Evolutionary conservation across 1,140 invertebrate species (phyloP).

Genomic region (Caenorhabditis brenneri): DNA sequence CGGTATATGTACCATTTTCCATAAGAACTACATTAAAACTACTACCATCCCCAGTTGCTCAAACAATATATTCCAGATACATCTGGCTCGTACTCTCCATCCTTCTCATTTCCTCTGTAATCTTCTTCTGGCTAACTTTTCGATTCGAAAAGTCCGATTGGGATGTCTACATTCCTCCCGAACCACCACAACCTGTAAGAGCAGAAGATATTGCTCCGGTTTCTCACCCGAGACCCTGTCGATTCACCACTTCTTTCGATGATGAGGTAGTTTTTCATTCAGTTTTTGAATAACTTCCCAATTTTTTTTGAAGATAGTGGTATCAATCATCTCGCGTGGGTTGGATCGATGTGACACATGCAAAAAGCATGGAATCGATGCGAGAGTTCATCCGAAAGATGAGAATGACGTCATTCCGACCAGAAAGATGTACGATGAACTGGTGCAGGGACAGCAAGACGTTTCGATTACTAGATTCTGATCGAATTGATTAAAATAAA

Average conservation of each 20-base stretch:
- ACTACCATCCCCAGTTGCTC: no score
- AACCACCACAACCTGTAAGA: neutral
- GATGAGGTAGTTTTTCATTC: neutral
- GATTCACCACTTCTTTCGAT: neutral
- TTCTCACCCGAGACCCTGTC: neutral
- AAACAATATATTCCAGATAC: no score
- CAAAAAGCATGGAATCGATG: constrained; percentile 13
- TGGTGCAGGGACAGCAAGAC: neutral
- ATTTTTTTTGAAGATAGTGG: constrained; percentile 12
- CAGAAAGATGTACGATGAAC: neutral
- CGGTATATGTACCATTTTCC: no score
- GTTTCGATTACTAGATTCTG: neutral
- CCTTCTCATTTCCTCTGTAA: neutral
- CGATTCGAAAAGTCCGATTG: constrained; percentile 7
- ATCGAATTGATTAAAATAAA: neutral
- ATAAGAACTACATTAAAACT: no score
- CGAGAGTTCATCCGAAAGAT: neutral
- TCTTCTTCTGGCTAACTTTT: neutral
- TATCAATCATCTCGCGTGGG: neutral
- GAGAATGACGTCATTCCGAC: neutral
- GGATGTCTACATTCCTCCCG: neutral
- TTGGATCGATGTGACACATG: constrained; percentile 21
- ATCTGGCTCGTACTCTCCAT: neutral
- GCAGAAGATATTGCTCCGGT: constrained; percentile 5
- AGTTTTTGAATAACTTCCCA: neutral